Evolutionary conservation across 2,797 vertebrate species (phyloP).

Genomic region (Mionectes olivaceus): DNA sequence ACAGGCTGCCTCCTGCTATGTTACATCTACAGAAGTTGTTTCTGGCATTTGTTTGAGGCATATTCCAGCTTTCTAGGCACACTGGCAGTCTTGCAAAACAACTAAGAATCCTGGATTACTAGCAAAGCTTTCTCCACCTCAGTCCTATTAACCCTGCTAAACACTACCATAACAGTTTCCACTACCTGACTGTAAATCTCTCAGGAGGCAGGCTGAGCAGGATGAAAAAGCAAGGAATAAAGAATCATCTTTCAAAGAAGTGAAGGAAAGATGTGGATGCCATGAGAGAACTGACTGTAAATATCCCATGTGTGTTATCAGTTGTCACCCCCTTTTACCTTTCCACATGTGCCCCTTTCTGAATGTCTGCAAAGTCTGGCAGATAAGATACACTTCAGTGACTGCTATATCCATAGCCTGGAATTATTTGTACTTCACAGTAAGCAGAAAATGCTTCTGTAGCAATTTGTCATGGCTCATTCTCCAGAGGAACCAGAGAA

Average conservation of each 20-base stretch:
- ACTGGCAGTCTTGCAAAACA: not conserved
- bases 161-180: not conserved
- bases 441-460: not conserved
- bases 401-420: not conserved
- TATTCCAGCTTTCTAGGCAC: not conserved
- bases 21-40: not conserved
- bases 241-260: not conserved
- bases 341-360: not conserved
- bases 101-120: not conserved
- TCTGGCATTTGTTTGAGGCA: not conserved
- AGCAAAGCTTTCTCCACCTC: not conserved
- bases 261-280: not conserved
- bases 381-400: not conserved
- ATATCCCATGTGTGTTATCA: accelerated
- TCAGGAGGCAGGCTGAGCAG: not conserved
- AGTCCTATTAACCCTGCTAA: not conserved
- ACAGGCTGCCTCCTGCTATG: not conserved
- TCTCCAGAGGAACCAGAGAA: not conserved
- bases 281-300: not conserved
- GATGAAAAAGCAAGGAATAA: not conserved
- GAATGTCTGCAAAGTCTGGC: not conserved
- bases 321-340: not conserved
- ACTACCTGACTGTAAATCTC: not conserved
- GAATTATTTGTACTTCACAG: not conserved
- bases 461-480: not conserved